phyloP scores from a whole-genome alignment of 23 tunicate genomes.

The Clavelina lepadiformis region DNA sequence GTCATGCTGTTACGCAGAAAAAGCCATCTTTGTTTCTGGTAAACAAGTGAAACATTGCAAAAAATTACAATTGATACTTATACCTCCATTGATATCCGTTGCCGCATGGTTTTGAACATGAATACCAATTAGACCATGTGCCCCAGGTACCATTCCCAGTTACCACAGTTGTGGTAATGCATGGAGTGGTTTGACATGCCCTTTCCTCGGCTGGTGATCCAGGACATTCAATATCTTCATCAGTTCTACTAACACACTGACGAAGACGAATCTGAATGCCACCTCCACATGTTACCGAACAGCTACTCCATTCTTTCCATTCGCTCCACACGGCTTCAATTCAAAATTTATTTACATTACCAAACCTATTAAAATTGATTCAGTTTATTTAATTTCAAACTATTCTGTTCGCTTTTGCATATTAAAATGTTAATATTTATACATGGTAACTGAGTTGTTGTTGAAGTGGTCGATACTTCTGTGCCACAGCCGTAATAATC shows the following conservation, averaged over 20 bases:
- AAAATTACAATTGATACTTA: no score
- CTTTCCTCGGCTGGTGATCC: not conserved
- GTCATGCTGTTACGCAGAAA: no score
- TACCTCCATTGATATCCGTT: conserved; percentile 45
- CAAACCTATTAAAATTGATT: no score
- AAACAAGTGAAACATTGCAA: no score
- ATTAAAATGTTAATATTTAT: no score
- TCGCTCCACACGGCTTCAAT: conserved; percentile 21
- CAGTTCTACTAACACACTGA: conserved; percentile 7
- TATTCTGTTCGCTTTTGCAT: no score
- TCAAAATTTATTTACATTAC: no score
- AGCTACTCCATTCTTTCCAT: conserved; percentile 29
- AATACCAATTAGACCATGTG: conserved; percentile 26
- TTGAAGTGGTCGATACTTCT: not conserved
- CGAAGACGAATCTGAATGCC: conserved; percentile 7
- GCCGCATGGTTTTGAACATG: conserved; percentile 27
- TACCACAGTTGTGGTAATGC: not conserved
- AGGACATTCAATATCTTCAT: not conserved
- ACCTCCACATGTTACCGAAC: conserved; percentile 37
- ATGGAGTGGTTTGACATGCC: not conserved
- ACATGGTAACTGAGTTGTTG: no score
- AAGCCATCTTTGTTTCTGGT: no score
- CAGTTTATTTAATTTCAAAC: no score
- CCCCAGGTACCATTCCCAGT: conserved; percentile 8
- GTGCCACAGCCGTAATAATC: conserved; percentile 17